Evolutionary conservation across 2,797 vertebrate species (phyloP).

Genomic region (Gambusia yucatana): DNA sequence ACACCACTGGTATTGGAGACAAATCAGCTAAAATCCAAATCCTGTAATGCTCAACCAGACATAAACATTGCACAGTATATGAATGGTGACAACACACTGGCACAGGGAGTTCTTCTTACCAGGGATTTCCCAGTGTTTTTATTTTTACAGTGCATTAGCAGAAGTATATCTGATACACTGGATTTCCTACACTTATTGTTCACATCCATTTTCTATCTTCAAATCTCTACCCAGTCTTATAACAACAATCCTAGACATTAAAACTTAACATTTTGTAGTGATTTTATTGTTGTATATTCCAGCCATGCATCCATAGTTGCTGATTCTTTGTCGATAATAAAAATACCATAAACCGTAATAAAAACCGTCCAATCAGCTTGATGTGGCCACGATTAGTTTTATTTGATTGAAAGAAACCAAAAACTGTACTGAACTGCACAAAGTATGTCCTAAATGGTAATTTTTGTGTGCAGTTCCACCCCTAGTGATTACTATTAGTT

Average conservation of each 20-base stretch:
- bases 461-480: not conserved
- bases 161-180: not conserved
- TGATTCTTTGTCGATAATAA: not conserved
- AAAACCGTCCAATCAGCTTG: not conserved
- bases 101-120: not conserved
- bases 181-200: not conserved
- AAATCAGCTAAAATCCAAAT: not conserved
- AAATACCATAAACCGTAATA: not conserved
- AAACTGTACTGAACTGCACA: not conserved
- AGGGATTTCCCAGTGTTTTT: not conserved
- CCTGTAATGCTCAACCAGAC: not conserved
- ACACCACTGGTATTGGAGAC: not conserved
- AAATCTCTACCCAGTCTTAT: not conserved
- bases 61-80: not conserved
- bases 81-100: not conserved
- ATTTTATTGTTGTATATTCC: not conserved
- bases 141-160: not conserved
- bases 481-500: not conserved
- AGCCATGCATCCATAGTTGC: not conserved
- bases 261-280: not conserved
- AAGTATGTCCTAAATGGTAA: not conserved
- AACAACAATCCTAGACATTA: not conserved
- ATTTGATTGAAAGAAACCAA: not conserved
- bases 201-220: not conserved
- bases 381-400: not conserved